Evolutionary conservation across 2,888 invertebrate species (phyloP), one percentile per base, ranked within the genome.

Genomic region (Allacma fusca): DNA sequence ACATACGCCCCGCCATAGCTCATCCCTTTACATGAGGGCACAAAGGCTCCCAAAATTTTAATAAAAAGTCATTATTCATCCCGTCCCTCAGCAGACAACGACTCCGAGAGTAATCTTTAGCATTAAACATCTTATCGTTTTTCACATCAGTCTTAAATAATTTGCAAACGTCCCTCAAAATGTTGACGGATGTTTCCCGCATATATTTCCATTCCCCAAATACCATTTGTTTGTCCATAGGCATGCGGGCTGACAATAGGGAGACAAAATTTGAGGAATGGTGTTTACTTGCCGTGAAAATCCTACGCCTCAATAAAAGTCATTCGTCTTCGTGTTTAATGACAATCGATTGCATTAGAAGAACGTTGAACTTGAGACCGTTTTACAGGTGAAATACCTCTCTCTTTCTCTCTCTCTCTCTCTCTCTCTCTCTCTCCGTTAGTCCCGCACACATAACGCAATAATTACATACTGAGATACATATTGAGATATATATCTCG

Each of bases 101-200:
- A 50, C n/a, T 50, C 2, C 2, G 50, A 50, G 50, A 50, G 16
- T 50, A 50, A 50, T 50, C 16, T 50, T 9, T 16, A n/a, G 50
- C 50, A 50, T 50, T 50, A 68, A 40, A 21, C 57, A 28, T 57
- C 71, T 28, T 40, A 43, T 70, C 57, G 34, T 44, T 28, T 57
- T 50, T 71, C 71, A 50, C 40, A 70, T 70, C 50, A 70, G 34
- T 70, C 43, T 70, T 50, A 70, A 70, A 70, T 70, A 50, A 70
- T 70, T 70, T 43, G 69, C 23, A 57, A 24, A 24, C 26, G 26
- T 24, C 40, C 40, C 23, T 68, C 16, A 23, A 68, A 34, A 44
- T 19, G 43, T 70, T 70, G 69, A 70, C 69, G 44, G 69, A 70
- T 70, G 69, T 40, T 34, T 34, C n/a, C n/a, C n/a, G n/a, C n/a